A percentile compares a stretch with the other conserved stretches of the same genome.
phyloP scores from a whole-genome alignment of 2,888 invertebrate genomes.

The Trissolcus japonicus region DNA sequence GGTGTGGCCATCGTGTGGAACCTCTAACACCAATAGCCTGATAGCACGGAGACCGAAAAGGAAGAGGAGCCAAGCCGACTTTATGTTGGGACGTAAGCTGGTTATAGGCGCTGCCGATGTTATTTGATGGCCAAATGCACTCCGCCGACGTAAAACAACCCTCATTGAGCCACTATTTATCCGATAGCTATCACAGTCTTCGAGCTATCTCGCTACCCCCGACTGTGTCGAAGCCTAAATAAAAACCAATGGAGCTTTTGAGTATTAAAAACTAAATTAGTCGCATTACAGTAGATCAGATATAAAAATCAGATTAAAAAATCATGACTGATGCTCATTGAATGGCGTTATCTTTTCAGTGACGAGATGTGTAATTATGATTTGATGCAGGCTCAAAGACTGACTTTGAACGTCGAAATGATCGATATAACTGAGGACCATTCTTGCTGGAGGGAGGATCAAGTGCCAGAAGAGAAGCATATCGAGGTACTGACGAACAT shows the following conservation, averaged over 20 bases:
- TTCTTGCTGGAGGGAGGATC: conserved; percentile 55
- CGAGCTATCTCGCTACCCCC: conserved; percentile 32
- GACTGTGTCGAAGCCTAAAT: conserved; percentile 25
- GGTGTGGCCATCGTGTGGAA: conserved; percentile 59
- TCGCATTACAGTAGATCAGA: neutral
- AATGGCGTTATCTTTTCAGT: too few relatives aligned
- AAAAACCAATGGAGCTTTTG: conserved; percentile 27
- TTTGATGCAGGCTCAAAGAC: conserved; percentile 28
- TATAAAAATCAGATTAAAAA: too few relatives aligned
- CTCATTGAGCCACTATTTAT: conserved; percentile 69
- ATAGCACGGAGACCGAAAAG: conserved; percentile 57
- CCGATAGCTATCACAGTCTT: conserved; percentile 59
- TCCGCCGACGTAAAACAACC: conserved; percentile 68
- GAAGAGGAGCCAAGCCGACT: conserved; percentile 71
- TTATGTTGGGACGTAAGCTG: conserved; percentile 76
- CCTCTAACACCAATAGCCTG: conserved; percentile 54
- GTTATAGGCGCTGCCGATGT: conserved; percentile 76
- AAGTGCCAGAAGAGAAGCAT: conserved; percentile 54
- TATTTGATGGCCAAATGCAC: conserved; percentile 77
- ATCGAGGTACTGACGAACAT: conserved; percentile 46
- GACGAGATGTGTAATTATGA: neutral
- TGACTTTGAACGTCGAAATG: conserved; percentile 56
- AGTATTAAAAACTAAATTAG: conserved; percentile 21
- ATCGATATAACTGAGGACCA: conserved; percentile 56
- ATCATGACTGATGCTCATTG: neutral